phyloP scores from a whole-genome alignment of 2,888 invertebrate species.

The Archips xylosteana region DNA sequence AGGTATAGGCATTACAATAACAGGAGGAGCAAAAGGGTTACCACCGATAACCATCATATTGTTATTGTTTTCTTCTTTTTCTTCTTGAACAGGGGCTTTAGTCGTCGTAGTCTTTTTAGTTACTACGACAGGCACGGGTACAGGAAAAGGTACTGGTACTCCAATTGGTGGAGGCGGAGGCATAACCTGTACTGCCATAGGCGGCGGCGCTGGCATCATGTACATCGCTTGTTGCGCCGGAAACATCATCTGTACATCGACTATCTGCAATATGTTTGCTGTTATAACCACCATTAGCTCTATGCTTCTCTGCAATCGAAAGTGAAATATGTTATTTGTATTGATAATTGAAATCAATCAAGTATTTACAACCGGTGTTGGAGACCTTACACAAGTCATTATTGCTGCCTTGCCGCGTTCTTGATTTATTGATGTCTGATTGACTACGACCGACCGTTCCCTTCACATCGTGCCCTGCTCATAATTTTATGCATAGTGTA shows the following conservation, averaged over 20 bases:
- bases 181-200: background rate
- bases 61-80: background rate
- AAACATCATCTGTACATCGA: background rate
- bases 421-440: background rate
- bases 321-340: background rate
- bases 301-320: background rate
- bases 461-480: background rate
- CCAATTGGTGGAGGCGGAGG: background rate
- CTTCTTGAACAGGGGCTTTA: background rate
- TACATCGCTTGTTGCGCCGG: background rate
- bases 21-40: constrained; percentile 6
- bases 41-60: background rate
- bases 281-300: background rate
- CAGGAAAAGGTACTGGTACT: background rate
- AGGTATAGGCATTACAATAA: background rate
- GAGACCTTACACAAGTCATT: background rate
- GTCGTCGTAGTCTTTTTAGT: constrained; percentile 2
- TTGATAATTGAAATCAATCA: background rate
- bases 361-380: background rate
- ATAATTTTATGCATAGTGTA: background rate
- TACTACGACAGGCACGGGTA: constrained; percentile 3
- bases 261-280: background rate
- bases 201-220: background rate
- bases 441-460: background rate
- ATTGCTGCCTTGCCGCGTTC: background rate